Conservation (phyloP, 2,113 vertebrate genomes). For the Hemichromis elongatus region DNA sequence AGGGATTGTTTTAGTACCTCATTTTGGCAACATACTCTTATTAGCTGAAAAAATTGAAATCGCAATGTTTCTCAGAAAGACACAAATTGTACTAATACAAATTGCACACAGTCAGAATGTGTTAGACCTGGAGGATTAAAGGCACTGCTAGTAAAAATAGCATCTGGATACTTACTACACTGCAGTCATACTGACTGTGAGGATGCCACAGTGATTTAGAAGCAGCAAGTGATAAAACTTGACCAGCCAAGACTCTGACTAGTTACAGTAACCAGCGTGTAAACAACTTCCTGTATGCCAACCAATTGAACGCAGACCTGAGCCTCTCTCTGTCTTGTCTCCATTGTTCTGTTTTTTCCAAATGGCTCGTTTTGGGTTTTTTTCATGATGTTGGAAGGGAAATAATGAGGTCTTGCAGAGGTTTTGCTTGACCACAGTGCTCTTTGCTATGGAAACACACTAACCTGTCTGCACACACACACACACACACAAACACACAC, state of each 20-base stretch:
- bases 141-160: not conserved
- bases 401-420: slow-evolving; percentile 22
- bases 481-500: not conserved
- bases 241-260: not conserved
- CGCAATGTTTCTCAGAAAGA: not conserved
- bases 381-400: not conserved
- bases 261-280: not conserved
- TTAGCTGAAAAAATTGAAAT: not conserved
- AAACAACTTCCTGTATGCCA: not conserved
- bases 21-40: not conserved
- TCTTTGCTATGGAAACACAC: slow-evolving; percentile 35
- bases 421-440: not conserved
- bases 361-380: not conserved
- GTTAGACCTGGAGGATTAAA: not conserved
- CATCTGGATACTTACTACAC: not conserved
- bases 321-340: not conserved
- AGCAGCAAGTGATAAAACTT: not conserved
- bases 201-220: not conserved
- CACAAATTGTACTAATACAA: not conserved
- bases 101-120: not conserved
- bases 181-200: not conserved
- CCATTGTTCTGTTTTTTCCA: not conserved
- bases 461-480: not conserved
- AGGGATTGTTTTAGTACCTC: not conserved
- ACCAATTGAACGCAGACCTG: not conserved